Base-by-base conservation (phyloP, 1,140 invertebrate genomes). In the Papilio dardanus region DNA sequence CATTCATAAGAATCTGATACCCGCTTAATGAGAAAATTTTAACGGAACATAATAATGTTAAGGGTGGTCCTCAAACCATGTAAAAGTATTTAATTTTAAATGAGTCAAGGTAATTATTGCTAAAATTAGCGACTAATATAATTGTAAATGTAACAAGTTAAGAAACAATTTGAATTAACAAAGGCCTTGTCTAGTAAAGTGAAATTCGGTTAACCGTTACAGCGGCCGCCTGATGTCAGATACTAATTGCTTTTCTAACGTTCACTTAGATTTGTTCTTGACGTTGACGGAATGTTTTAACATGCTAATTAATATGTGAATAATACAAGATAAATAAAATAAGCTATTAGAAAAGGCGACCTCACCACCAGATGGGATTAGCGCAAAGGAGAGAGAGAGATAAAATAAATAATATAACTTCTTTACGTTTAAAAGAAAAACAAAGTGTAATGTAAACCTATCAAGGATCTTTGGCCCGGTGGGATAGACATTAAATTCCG, bases 161-260 rank as follows among this genome's bases (percentile, higher is more conserved):
- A 58, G 54, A 58, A 58, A 58, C 54, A 58, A 58, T 58, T 58
- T 58, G 21, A 58, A 58, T 58, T 24, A 58, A 14, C 21, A 28
- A 58, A 58, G 21, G 54, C 54, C 54, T 24, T 58, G 54, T 58
- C 21, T 58, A 28, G 54, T 58, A 58, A 58, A 58, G n/a, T 28
- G 54, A 58, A 28, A 58, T 58, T 58, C 54, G 54, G 21, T 24
- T 58, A 58, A 58, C 54, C 54, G 54, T 58, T 28, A 58, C 54
- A 58, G 14, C 3, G 4, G 7, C 54, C 2, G 54, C 21, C 54
- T 28, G 54, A 28, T 58, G 54, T 28, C 50, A 21, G 16, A 46
- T 54, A 21, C 21, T 58, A 58, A 58, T 58, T 58, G 21, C 21
- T 58, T 58, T 58, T 58, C 10, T 28, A 58, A 58, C 54, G 54